Evolutionary conservation across 2,888 invertebrate genomes (phyloP), one percentile per base, ranked within the genome.

Genomic region (Chymomyza amoena): DNA sequence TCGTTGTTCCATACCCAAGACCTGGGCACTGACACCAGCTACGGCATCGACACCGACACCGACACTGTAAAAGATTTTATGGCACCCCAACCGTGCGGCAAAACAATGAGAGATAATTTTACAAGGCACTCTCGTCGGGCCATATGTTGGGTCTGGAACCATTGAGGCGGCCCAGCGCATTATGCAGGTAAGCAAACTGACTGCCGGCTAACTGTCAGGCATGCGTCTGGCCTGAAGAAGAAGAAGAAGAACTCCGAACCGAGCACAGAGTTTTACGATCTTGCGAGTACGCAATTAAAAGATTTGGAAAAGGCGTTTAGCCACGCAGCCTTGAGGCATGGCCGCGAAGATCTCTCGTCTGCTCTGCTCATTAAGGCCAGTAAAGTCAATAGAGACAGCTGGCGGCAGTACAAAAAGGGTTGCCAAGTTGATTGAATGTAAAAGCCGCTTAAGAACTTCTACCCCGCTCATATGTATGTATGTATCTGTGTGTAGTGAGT

Each of bases 21-120:
- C 62, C 61, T 52, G 50, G 68, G 61, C 32, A 10, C 50, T 51
- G 45, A 36, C 54, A 45, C 65, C 39, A 68, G 28, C 20, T 18
- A 64, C 28, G 61, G 61, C 66, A 56, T 67, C 63, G 18, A 2
- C 16, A 6, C n/a, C 54, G 54, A 63, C 39, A 66, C 66, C 52
- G 66, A 75, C 74, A 72, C 73, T 74, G 76, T 69, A 64, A 69
- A 86, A 69, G 86, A 78, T 86, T 84, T 81, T 86, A 83, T 79
- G 80, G 82, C 82, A 82, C 86, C 82, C 82, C 84, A 70, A 78
- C 82, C 72, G 84, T 72, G 87, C 80, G 62, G 57, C 76, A 51
- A 68, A 80, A 84, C 84, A 84, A 87, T 84, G 83, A 54, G 63
- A 76, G 80, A 85, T 85, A 87, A 84, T 87, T 87, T 84, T 84